Evolutionary conservation across 2,113 vertebrate species (phyloP), one percentile per base, ranked within the genome.

Genomic region (Pristiophorus japonicus): DNA sequence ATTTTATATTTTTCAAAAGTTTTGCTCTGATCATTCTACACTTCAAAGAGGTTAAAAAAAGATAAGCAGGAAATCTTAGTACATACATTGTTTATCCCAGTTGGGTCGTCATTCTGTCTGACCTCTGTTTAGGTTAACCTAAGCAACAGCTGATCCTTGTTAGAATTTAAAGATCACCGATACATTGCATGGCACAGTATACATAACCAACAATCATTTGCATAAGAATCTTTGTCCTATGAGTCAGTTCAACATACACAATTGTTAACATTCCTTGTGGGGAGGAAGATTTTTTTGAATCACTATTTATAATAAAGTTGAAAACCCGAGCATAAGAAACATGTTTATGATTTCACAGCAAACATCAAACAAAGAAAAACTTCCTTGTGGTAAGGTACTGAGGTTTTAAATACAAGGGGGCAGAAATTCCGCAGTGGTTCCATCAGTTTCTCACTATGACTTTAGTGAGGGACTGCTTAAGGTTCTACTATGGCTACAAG

Each of bases 91-190:
- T 62, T 92, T 65, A 38, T 93, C 59, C 30, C 62, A 66, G 30
- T 90, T 34, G 78, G n/a, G 42, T 81, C 1, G 16, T 81, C 42
- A 20, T 55, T 88, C 30, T 88, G 85, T 88, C 85, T 51, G 85
- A 88, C 85, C 85, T 47, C 85, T 88, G 85, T 47, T 88, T 88
- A 55, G 27, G 27, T 55, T 88, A 88, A 93, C 24, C 38, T 22
- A 65, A 93, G 16, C 90, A 63, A 93, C 59, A 65, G 59, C 59
- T 93, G 47, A n/a, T 38, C 90, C 90, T 66, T 93, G n/a, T 93
- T 93, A 93, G 90, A 22, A 66, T 42, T 34, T 27, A 90, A 59
- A 90, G 22, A 55, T 59, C 87, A 34, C 14, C 66, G 34, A 93
- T 55, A 62, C n/a, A 93, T 30, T 92, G 34, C 18, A 93, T 65